phyloP scores from a whole-genome alignment of 2,888 invertebrate genomes.

The Sinhomidia bicolor region DNA sequence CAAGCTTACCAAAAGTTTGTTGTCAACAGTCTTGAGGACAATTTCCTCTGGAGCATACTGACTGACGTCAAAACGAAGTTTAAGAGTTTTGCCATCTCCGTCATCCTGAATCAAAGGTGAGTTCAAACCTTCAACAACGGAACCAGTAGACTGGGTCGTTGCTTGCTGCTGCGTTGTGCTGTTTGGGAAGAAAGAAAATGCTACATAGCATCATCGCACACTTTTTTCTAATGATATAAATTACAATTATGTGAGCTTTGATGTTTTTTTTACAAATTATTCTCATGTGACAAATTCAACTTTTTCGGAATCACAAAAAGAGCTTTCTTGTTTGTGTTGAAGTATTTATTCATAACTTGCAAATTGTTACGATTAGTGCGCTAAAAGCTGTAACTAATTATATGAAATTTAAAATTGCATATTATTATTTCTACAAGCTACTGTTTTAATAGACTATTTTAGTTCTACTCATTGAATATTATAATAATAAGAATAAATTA shows the following conservation, averaged over 20 bases:
- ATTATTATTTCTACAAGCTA: not conserved
- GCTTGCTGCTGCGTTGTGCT: conserved; percentile 86
- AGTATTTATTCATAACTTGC: not conserved
- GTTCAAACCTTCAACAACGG: conserved; percentile 92
- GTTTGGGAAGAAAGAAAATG: not conserved
- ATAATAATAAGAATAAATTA: no score
- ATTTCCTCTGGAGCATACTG: conserved; percentile 98
- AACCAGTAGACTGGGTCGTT: conserved; percentile 79
- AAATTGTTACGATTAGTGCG: conserved; percentile 33
- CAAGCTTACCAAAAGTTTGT: conserved; percentile 92
- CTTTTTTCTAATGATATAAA: not conserved
- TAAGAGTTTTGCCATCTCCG: conserved; percentile 95
- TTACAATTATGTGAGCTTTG: not conserved
- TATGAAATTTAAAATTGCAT: not conserved
- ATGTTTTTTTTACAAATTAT: not conserved
- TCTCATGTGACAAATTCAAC: not conserved
- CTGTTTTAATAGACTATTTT: no score
- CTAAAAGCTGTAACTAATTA: conserved; percentile 30
- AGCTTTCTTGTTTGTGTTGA: not conserved
- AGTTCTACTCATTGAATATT: no score
- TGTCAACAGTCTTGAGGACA: conserved; percentile 98
- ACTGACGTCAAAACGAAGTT: conserved; percentile 97
- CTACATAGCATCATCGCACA: no score
- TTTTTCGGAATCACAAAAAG: not conserved
- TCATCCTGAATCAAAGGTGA: conserved; percentile 97